Evolutionary conservation across 2,113 vertebrate genomes (phyloP).

Genomic region (Seriola aureovittata): DNA sequence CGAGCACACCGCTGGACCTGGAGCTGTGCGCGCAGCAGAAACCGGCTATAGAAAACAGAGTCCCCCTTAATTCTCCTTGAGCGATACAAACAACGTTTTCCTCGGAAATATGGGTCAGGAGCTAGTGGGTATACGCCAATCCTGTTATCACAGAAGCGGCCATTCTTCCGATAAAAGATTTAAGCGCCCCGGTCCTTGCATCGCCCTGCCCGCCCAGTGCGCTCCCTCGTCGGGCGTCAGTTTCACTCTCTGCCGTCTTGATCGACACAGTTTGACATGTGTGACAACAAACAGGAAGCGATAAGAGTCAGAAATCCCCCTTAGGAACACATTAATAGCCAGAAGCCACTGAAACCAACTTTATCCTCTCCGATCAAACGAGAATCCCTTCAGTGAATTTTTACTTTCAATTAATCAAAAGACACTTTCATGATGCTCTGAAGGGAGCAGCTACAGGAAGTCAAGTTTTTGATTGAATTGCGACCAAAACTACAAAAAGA

Average conservation of each 20-base stretch:
- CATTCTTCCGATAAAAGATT: slow-evolving; percentile 68
- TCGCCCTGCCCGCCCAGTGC: slow-evolving; percentile 46
- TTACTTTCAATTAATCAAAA: slow-evolving; percentile 33
- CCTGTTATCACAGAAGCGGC: slow-evolving; percentile 43
- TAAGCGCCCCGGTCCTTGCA: slow-evolving; percentile 45
- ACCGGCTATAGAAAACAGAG: slow-evolving; percentile 24
- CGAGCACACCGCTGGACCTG: slow-evolving; percentile 58
- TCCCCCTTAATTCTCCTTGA: slow-evolving; percentile 13
- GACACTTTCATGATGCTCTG: slow-evolving; percentile 5
- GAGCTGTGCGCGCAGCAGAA: slow-evolving; percentile 66
- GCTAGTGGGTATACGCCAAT: slow-evolving; percentile 31
- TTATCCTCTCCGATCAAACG: slow-evolving; percentile 33
- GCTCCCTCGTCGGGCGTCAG: slow-evolving; percentile 53
- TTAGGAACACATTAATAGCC: slow-evolving; percentile 13
- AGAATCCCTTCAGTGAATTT: slow-evolving; percentile 3
- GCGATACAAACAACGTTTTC: slow-evolving; percentile 30
- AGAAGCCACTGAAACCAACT: neutral
- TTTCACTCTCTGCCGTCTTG: slow-evolving; percentile 48
- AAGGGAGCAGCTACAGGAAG: slow-evolving; percentile 3
- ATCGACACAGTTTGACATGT: slow-evolving; percentile 55
- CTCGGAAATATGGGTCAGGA: slow-evolving; percentile 17
- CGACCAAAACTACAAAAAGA: slow-evolving; percentile 13
- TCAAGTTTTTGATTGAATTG: neutral
- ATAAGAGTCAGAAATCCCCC: slow-evolving; percentile 46
- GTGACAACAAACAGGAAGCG: slow-evolving; percentile 63